A percentile compares a stretch with the other conserved stretches of the same genome.
Evolutionary conservation across 2,113 vertebrate species (phyloP).

Genomic region (Aspidoscelis tigris): DNA sequence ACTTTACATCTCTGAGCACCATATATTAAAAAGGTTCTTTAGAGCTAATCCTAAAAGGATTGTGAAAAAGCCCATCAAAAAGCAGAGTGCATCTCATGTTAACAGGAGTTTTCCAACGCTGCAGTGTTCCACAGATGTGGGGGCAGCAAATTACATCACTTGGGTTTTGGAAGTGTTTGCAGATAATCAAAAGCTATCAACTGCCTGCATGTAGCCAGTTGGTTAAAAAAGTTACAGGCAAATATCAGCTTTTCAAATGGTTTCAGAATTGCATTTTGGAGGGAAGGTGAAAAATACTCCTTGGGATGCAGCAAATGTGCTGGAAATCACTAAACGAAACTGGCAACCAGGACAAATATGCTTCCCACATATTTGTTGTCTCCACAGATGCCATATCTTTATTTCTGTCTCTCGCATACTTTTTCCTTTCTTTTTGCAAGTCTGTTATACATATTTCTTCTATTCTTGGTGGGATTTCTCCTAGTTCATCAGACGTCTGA

Average conservation of each 20-base stretch:
- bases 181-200: slow-evolving; percentile 48
- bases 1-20: slow-evolving; percentile 22
- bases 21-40: slow-evolving; percentile 13
- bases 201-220: neutral
- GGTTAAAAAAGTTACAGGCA: neutral
- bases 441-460: neutral
- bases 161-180: slow-evolving; percentile 38
- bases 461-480: neutral
- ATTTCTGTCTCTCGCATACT: neutral
- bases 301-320: slow-evolving; percentile 20
- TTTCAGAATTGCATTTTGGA: slow-evolving; percentile 17
- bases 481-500: neutral
- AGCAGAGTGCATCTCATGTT: slow-evolving; percentile 3
- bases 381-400: neutral
- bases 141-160: slow-evolving; percentile 42
- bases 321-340: neutral
- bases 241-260: slow-evolving; percentile 19
- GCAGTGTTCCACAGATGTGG: neutral
- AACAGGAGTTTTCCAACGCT: slow-evolving; percentile 12
- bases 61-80: slow-evolving; percentile 38
- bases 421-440: neutral
- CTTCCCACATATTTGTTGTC: neutral
- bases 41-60: slow-evolving; percentile 45
- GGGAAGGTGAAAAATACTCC: neutral
- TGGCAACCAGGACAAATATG: slow-evolving; percentile 8